Base-by-base conservation (phyloP, 1,140 invertebrate genomes). In the Laupala kohalensis region DNA sequence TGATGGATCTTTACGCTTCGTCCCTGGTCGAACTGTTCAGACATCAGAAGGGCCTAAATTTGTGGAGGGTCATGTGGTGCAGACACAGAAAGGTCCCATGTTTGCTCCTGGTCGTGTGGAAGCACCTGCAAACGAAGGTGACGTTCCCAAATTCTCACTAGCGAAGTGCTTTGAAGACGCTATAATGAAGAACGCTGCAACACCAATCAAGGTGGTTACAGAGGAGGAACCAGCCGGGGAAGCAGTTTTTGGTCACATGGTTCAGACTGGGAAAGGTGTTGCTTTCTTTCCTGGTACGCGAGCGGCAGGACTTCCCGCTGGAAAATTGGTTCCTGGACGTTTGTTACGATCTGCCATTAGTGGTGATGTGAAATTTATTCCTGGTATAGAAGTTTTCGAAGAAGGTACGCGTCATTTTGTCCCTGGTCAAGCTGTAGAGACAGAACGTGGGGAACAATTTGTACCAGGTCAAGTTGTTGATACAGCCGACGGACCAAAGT, bases 401-500 rank as follows among this genome's bases (percentile, higher is more conserved):
- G 81, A 85, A 66, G 87, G 86, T 30, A 81, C 83, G 71, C 70
- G 72, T 12, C 75, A 72, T 28, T 91, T 92, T 76, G 81, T 90
- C 15, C 89, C 89, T 0, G 90, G 90, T 4, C 89, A 90, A 80
- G 83, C 87, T 72, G 86, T 90, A 0, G 86, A 83, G 72, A 89
- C 87, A 5, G 87, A 89, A 77, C 85, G 84, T 71, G 87, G 87
- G 3, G 88, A 90, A 77, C 86, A 89, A 73, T 90, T 91, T 77
- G 80, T 87, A 19, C 85, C 85, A 3, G 86, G 86, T 4, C 85
- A 86, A 76, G 83, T 87, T 0, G 82, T 87, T 4, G 83, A 85
- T 69, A 86, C 84, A 0, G 78, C 78, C 19, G 79, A 79, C 25
- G 84, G 84, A 64, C 82, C 84, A 13, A 84, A 89, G 81, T 90